Percentiles rank a stretch among this genome's conserved stretches.
Conservation (phyloP, 2,113 vertebrate genomes). For the Pseudopipra pipra region DNA sequence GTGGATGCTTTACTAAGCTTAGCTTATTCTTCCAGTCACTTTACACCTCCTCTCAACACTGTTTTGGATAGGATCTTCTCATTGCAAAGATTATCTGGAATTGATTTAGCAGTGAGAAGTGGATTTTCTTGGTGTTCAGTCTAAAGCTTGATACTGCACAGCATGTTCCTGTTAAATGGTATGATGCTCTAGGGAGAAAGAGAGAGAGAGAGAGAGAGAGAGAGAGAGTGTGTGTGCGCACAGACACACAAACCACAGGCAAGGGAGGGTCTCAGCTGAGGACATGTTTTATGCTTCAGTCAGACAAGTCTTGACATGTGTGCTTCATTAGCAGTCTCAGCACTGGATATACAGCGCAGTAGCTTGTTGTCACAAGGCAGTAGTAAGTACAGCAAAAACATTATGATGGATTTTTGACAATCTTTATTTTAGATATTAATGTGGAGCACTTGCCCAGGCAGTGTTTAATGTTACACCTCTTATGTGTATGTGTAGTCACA, state of each 20-base stretch:
- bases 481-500: background rate
- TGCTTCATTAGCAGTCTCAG: background rate
- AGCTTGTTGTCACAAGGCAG: background rate
- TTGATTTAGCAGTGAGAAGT: background rate
- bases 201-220: background rate
- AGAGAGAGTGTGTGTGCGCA: background rate
- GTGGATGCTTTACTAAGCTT: background rate
- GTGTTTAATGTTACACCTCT: background rate
- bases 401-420: background rate
- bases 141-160: background rate
- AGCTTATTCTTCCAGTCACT: background rate
- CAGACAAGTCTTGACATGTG: constrained; percentile 59
- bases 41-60: background rate
- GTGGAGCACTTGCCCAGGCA: background rate
- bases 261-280: constrained; percentile 20
- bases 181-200: constrained; percentile 21
- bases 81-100: background rate
- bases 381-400: background rate
- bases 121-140: background rate
- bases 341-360: background rate
- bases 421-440: background rate
- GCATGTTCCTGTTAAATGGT: constrained; percentile 12
- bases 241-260: background rate
- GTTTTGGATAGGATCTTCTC: background rate
- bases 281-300: constrained; percentile 17